Conservation (phyloP, 2,797 vertebrate genomes). For the Parambassis ranga region DNA sequence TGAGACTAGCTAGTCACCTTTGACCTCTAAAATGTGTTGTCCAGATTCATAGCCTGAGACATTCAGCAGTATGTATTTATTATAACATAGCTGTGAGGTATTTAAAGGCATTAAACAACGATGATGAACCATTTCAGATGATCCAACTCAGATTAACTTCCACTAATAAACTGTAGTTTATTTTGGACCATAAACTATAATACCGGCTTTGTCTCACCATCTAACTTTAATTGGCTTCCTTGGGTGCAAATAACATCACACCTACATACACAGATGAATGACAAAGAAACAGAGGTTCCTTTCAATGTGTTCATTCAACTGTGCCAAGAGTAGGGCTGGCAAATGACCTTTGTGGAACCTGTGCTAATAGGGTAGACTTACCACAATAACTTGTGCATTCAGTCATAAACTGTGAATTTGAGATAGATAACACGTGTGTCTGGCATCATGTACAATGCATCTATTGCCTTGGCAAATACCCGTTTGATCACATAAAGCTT, state of each 20-base stretch:
- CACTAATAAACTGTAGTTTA: background rate
- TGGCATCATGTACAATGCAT: slow-evolving; percentile 59
- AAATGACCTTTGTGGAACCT: slow-evolving; percentile 57
- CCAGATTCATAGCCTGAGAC: slow-evolving; percentile 31
- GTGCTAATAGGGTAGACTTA: slow-evolving; percentile 51
- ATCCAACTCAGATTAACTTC: slow-evolving; percentile 22
- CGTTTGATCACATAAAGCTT: slow-evolving; percentile 63
- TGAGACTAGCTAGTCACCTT: slow-evolving; percentile 7
- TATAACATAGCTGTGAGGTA: background rate
- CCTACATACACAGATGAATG: slow-evolving; percentile 39
- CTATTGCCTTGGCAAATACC: slow-evolving; percentile 55
- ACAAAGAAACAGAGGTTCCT: slow-evolving; percentile 60
- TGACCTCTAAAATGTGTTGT: slow-evolving; percentile 17
- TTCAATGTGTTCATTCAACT: slow-evolving; percentile 54
- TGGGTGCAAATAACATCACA: slow-evolving; percentile 51
- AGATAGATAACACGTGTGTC: slow-evolving; percentile 64
- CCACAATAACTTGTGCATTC: slow-evolving; percentile 59
- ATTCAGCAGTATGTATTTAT: background rate
- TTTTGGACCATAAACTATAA: slow-evolving; percentile 26
- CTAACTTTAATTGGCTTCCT: slow-evolving; percentile 40
- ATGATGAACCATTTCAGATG: too few relatives aligned
- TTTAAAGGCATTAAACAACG: too few relatives aligned
- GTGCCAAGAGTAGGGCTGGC: slow-evolving; percentile 54
- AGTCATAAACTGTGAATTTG: slow-evolving; percentile 58
- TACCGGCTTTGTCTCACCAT: slow-evolving; percentile 33